Percentiles rank a stretch among this genome's conserved stretches.
phyloP scores from a whole-genome alignment of 1,140 invertebrate species.

The Drosophila arizonae region DNA sequence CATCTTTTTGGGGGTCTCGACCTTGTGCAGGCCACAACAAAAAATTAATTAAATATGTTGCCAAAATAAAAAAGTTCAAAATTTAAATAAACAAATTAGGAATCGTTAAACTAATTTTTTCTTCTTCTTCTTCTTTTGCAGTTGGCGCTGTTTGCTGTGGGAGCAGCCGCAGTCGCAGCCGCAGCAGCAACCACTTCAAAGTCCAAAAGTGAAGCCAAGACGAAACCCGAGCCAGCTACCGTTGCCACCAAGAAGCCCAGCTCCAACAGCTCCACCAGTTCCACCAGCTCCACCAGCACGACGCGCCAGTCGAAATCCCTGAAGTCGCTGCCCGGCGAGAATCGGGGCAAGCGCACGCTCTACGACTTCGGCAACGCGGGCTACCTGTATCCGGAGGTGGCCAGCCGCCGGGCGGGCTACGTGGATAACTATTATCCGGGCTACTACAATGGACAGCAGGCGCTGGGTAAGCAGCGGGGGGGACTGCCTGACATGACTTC shows the following conservation, averaged over 20 bases:
- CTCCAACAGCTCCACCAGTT: slow-evolving; percentile 5
- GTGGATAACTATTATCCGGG: slow-evolving; percentile 68
- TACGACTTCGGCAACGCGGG: slow-evolving; percentile 77
- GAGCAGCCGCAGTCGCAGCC: slow-evolving; percentile 40
- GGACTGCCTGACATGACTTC: background rate
- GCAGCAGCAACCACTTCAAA: slow-evolving; percentile 22
- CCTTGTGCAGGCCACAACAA: slow-evolving; percentile 42
- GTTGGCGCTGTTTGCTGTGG: slow-evolving; percentile 63
- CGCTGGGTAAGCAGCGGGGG: slow-evolving; percentile 52
- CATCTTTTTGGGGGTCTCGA: slow-evolving; percentile 44
- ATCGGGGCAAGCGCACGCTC: slow-evolving; percentile 77
- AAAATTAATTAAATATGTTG: slow-evolving; percentile 46
- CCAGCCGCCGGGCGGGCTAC: slow-evolving; percentile 68
- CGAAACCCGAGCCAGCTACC: slow-evolving; percentile 29
- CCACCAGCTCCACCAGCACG: slow-evolving; percentile 7
- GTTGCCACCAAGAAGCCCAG: slow-evolving; percentile 42
- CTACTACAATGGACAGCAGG: slow-evolving; percentile 74
- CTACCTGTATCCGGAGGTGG: slow-evolving; percentile 71
- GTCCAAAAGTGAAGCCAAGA: slow-evolving; percentile 50
- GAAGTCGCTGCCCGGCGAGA: slow-evolving; percentile 59
- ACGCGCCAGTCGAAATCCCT: slow-evolving; percentile 59
- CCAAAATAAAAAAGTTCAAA: background rate
- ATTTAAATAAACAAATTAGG: slow-evolving; percentile 8
- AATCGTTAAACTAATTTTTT: slow-evolving; percentile 36
- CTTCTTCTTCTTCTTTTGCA: slow-evolving; percentile 35